These are phyloP conservation scores for Arge pagana DNA, from an alignment of 2,888 invertebrate species.

Conservation along the genomic window DNA sequence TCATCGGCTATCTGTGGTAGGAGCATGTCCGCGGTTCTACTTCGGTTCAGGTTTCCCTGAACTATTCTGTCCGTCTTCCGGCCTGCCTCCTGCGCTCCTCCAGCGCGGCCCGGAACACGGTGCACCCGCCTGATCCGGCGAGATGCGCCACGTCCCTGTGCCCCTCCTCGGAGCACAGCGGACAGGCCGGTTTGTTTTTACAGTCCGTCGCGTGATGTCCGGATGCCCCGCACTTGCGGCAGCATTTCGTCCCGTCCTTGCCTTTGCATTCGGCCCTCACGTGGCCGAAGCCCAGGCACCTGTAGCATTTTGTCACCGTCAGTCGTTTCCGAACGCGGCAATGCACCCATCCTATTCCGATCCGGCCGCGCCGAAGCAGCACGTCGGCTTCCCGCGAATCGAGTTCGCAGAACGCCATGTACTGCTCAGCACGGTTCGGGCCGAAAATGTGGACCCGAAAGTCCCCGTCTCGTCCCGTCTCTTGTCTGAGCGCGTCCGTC, in stretches of 20 bases:
- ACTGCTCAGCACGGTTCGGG: not conserved
- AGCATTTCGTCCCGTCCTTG: too few species aligned
- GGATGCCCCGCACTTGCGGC: too few species aligned
- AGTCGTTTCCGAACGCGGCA: too few species aligned
- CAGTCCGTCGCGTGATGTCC: too few species aligned
- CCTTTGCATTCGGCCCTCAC: too few species aligned
- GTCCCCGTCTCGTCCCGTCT: not conserved
- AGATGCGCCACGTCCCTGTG: too few species aligned
- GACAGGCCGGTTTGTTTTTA: too few species aligned
- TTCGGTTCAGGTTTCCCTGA: conserved; percentile 28
- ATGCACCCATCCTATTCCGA: too few species aligned
- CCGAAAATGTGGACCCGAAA: not conserved
- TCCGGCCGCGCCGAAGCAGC: not conserved
- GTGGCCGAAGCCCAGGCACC: too few species aligned
- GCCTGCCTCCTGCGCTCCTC: not conserved
- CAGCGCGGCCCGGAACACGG: conserved; percentile 10
- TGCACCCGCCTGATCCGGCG: not conserved
- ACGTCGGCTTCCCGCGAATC: not conserved
- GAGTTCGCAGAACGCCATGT: not conserved
- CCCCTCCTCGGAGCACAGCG: too few species aligned
- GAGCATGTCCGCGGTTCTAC: conserved; percentile 23
- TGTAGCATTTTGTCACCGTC: too few species aligned
- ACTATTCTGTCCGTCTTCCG: conserved; percentile 25
- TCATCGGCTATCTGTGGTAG: conserved; percentile 21
- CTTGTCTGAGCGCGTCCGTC: not conserved